Evolutionary conservation across 2,888 invertebrate species (phyloP).

Genomic region (Caenorhabditis afra): DNA sequence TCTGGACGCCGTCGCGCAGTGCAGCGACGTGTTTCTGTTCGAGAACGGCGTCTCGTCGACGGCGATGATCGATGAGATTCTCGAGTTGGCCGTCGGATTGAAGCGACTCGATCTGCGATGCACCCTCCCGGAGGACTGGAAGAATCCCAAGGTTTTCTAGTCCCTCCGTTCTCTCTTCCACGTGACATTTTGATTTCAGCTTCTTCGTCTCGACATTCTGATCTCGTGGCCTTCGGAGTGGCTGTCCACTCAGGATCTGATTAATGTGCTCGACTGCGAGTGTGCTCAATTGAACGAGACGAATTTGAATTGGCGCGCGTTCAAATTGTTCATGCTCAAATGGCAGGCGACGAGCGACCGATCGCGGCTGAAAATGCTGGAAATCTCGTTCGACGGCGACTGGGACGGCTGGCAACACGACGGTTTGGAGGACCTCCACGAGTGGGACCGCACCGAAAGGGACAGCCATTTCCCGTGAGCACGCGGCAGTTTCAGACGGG

Average conservation of each 20-base stretch:
- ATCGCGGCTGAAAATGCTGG: conserved; percentile 26
- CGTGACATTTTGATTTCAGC: background rate
- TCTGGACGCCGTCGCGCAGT: background rate
- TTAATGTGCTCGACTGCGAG: conserved; percentile 16
- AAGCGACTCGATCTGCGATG: conserved; percentile 28
- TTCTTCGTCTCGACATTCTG: conserved; percentile 21
- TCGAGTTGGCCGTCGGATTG: conserved; percentile 27
- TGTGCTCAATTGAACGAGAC: conserved; percentile 37
- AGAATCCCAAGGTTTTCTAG: conserved; percentile 9
- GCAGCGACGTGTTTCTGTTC: conserved; percentile 16
- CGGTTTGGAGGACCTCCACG: conserved; percentile 17
- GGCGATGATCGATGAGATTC: conserved; percentile 21
- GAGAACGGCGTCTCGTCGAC: conserved; percentile 29
- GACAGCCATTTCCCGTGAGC: conserved; percentile 49
- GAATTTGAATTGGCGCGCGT: conserved; percentile 19
- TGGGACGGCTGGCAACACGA: conserved; percentile 20
- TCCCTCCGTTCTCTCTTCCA: too few species aligned
- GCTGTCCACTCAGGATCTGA: conserved; percentile 26
- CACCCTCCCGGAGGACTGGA: conserved; percentile 37
- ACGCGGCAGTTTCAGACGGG: background rate
- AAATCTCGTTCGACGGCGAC: conserved; percentile 43
- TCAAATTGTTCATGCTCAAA: conserved; percentile 43
- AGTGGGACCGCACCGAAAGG: conserved; percentile 29
- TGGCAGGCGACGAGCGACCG: conserved; percentile 16
- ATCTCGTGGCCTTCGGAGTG: conserved; percentile 36